Conservation (phyloP, 2,888 invertebrate species). For the Deilephila porcellus region DNA sequence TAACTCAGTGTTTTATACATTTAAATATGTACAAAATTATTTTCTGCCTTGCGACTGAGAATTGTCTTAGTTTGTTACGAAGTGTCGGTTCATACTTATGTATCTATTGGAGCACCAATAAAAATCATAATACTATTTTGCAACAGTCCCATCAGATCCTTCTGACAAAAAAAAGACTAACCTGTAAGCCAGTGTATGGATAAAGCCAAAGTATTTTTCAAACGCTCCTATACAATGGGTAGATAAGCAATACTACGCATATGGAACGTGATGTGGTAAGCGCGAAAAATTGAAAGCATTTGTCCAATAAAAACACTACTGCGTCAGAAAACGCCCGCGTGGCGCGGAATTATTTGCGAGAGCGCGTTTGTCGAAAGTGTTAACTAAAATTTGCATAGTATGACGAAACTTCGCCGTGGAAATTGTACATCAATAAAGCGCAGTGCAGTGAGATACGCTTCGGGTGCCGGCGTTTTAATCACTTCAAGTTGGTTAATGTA, state of each 20-base stretch:
- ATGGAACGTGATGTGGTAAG: background rate
- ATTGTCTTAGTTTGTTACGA: too few relatives aligned
- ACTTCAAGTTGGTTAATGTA: slow-evolving; percentile 36
- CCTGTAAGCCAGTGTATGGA: background rate
- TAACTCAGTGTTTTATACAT: too few relatives aligned
- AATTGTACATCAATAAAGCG: slow-evolving; percentile 60
- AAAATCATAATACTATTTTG: too few relatives aligned
- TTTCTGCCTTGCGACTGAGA: too few relatives aligned
- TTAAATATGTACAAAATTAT: too few relatives aligned
- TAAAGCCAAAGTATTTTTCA: background rate
- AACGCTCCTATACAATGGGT: background rate
- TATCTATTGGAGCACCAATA: too few relatives aligned
- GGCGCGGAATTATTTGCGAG: slow-evolving; percentile 56
- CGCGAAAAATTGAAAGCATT: slow-evolving; percentile 25
- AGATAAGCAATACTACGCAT: background rate
- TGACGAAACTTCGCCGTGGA: slow-evolving; percentile 60
- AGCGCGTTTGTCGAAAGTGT: slow-evolving; percentile 69
- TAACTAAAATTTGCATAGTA: slow-evolving; percentile 77
- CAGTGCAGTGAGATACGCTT: slow-evolving; percentile 29
- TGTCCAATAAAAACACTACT: slow-evolving; percentile 40
- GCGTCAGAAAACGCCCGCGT: slow-evolving; percentile 37
- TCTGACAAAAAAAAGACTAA: too few relatives aligned
- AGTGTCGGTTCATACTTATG: too few relatives aligned
- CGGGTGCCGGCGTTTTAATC: slow-evolving; percentile 41
- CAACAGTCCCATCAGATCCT: too few relatives aligned